Percentiles rank a stretch among this genome's conserved stretches.
phyloP scores from a whole-genome alignment of 1,140 invertebrate species.

The Samia ricini region DNA sequence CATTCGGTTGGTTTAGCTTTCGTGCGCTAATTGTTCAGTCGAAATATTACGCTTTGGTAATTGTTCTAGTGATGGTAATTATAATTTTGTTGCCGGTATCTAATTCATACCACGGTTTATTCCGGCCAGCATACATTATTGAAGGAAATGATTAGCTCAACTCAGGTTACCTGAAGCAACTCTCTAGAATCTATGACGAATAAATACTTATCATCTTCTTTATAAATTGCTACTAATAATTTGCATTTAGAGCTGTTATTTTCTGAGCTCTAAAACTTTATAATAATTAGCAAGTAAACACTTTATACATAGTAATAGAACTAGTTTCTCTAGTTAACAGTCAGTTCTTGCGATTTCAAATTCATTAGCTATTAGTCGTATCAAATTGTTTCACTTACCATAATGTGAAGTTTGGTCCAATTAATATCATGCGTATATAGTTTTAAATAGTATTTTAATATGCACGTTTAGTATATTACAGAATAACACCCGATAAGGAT shows the following conservation, averaged over 20 bases:
- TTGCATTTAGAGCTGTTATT: constrained; percentile 3
- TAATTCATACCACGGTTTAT: constrained; percentile 39
- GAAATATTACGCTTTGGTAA: constrained; percentile 54
- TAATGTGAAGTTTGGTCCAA: background rate
- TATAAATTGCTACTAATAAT: constrained; percentile 18
- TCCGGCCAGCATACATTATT: constrained; percentile 32
- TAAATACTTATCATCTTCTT: constrained; percentile 30
- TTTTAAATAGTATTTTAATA: no score
- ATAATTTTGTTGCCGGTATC: constrained; percentile 30
- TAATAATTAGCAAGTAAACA: constrained; percentile 1
- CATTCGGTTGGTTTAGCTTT: constrained; percentile 42
- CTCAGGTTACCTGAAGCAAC: constrained; percentile 28
- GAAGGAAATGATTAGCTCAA: constrained; percentile 36
- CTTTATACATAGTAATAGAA: background rate
- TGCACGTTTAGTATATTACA: no score
- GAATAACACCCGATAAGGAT: no score
- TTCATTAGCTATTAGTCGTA: background rate
- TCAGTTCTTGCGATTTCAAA: background rate
- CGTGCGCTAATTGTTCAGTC: constrained; percentile 44
- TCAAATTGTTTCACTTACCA: constrained; percentile 1
- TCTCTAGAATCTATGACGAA: constrained; percentile 21
- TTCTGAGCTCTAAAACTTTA: background rate
- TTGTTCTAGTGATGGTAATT: constrained; percentile 65
- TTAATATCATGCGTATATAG: background rate
- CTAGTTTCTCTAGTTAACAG: background rate